A percentile compares a stretch with the other conserved stretches of the same genome.
Conservation (phyloP, 2,888 invertebrate genomes). For the Vanessa cardui region DNA sequence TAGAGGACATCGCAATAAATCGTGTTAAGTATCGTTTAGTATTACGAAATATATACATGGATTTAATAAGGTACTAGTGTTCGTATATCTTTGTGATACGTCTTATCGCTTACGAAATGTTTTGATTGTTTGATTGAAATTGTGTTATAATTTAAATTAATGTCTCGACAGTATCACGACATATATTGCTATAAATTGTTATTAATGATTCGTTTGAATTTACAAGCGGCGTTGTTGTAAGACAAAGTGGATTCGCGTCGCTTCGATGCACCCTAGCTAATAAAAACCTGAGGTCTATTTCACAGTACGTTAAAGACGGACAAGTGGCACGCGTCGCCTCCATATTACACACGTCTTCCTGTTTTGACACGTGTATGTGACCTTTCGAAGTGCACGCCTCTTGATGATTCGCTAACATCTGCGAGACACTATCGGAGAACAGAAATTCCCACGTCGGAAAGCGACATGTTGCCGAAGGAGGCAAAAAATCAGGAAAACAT, state of each 20-base stretch:
- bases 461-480: conserved; percentile 61
- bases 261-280: conserved; percentile 33
- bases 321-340: conserved; percentile 72
- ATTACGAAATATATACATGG: conserved; percentile 20
- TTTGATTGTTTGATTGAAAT: background rate
- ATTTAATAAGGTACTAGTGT: conserved; percentile 11
- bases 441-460: conserved; percentile 71
- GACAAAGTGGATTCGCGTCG: conserved; percentile 25
- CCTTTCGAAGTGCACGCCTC: conserved; percentile 39
- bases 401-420: conserved; percentile 66
- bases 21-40: conserved; percentile 17
- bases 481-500: conserved; percentile 72
- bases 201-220: too few relatives aligned
- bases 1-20: conserved; percentile 4
- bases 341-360: conserved; percentile 64
- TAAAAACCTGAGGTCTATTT: conserved; percentile 65
- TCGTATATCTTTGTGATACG: background rate
- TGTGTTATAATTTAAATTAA: too few relatives aligned
- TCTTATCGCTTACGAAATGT: conserved; percentile 10
- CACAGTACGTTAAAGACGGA: conserved; percentile 62
- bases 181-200: too few relatives aligned
- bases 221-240: conserved; percentile 13
- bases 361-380: conserved; percentile 69
- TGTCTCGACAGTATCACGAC: too few relatives aligned
- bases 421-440: conserved; percentile 54